Evolutionary conservation across 1,140 invertebrate species (phyloP).

Genomic region (Ptiloglossa arizonensis): DNA sequence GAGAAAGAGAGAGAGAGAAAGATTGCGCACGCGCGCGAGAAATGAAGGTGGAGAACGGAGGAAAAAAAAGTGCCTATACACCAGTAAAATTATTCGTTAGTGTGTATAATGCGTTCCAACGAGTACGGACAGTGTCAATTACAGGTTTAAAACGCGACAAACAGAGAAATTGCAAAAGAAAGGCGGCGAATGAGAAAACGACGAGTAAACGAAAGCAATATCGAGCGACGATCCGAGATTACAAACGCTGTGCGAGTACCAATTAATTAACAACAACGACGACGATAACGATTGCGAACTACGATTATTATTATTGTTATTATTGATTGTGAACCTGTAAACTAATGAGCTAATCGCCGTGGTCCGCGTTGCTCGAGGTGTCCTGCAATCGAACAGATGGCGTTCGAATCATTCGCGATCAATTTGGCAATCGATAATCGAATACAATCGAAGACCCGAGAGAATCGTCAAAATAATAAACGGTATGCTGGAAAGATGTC

Average conservation of each 20-base stretch:
- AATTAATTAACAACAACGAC: constrained; percentile 50
- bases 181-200: background rate
- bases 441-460: too few species aligned
- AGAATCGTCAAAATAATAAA: too few species aligned
- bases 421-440: too few species aligned
- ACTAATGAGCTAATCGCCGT: constrained; percentile 51
- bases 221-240: constrained; percentile 45
- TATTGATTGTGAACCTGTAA: constrained; percentile 66
- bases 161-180: constrained; percentile 25
- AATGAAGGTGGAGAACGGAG: constrained; percentile 26
- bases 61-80: constrained; percentile 64
- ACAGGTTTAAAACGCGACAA: constrained; percentile 57
- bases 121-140: constrained; percentile 74
- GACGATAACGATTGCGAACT: constrained; percentile 59
- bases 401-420: too few species aligned
- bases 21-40: too few species aligned
- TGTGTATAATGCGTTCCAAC: constrained; percentile 65
- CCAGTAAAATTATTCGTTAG: constrained; percentile 68
- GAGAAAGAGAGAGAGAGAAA: constrained; percentile 8
- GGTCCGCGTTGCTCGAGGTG: constrained; percentile 9
- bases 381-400: too few species aligned
- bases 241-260: constrained; percentile 45
- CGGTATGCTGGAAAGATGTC: too few species aligned
- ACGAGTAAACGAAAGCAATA: constrained; percentile 44
- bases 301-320: constrained; percentile 62